Evolutionary conservation across 2,797 vertebrate species (phyloP).

Genomic region (Gambusia yucatana): DNA sequence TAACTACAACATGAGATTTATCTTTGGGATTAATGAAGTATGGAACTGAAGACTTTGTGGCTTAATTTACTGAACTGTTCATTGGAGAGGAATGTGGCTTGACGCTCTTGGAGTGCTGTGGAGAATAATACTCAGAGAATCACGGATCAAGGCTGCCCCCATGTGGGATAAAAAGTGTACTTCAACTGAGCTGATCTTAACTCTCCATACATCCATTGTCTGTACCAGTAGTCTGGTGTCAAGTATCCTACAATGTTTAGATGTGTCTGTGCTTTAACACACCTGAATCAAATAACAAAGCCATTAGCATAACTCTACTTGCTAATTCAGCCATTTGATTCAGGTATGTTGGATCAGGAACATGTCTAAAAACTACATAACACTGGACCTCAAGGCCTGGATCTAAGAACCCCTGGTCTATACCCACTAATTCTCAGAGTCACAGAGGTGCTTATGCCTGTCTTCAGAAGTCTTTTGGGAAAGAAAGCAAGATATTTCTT

Average conservation of each 20-base stretch:
- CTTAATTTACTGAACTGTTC: neutral
- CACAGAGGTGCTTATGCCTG: neutral
- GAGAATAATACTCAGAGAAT: neutral
- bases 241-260: too few species aligned
- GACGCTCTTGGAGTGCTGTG: neutral
- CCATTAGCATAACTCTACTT: too few species aligned
- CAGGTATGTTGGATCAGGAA: neutral
- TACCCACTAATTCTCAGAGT: neutral
- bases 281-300: too few species aligned
- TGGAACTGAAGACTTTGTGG: neutral
- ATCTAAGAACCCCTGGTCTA: neutral
- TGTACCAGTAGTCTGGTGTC: too few species aligned
- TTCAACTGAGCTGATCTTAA: neutral
- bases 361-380: neutral
- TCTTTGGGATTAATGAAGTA: neutral
- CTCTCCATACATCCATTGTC: neutral
- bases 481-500: neutral
- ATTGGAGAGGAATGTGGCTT: neutral
- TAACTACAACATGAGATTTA: neutral
- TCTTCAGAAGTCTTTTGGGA: neutral
- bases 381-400: neutral
- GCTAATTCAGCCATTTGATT: neutral
- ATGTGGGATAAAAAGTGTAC: constrained; percentile 35
- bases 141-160: constrained; percentile 37
- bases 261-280: too few species aligned